Percentiles rank a stretch among this genome's conserved stretches.
Conservation (phyloP, 2,888 invertebrate genomes). For the Homarus gammarus region DNA sequence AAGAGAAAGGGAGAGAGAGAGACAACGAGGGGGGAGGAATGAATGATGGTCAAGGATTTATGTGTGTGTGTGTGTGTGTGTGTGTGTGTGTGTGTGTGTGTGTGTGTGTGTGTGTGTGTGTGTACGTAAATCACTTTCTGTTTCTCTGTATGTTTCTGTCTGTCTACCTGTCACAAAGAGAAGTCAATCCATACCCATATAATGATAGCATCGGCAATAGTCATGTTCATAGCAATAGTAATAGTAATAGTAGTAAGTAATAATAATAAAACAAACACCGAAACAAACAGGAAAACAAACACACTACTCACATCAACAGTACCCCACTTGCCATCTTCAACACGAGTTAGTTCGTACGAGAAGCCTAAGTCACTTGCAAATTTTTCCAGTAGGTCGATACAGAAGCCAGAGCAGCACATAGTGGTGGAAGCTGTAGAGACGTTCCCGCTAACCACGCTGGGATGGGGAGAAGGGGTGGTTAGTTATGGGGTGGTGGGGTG, state of each 20-base stretch:
- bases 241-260: too few species aligned
- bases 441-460: slow-evolving; percentile 86
- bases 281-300: slow-evolving; percentile 6
- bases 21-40: too few species aligned
- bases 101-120: slow-evolving; percentile 2
- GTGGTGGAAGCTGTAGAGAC: slow-evolving; percentile 91
- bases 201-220: neutral
- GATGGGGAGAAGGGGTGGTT: slow-evolving; percentile 77
- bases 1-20: neutral
- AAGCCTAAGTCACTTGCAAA: slow-evolving; percentile 96
- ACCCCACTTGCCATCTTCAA: slow-evolving; percentile 92
- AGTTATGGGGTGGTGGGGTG: neutral
- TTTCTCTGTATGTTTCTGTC: neutral
- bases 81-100: neutral
- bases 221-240: neutral
- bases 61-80: slow-evolving; percentile 23
- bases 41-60: too few species aligned
- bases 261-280: too few species aligned
- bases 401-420: slow-evolving; percentile 98
- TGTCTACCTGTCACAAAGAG: neutral
- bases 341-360: slow-evolving; percentile 95
- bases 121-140: neutral
- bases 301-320: slow-evolving; percentile 84
- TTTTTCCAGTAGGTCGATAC: slow-evolving; percentile 96
- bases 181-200: too few species aligned